Conservation (phyloP, 30 jellyfish, hydroid and myxozoan genomes). For the Hydractinia echinata region DNA sequence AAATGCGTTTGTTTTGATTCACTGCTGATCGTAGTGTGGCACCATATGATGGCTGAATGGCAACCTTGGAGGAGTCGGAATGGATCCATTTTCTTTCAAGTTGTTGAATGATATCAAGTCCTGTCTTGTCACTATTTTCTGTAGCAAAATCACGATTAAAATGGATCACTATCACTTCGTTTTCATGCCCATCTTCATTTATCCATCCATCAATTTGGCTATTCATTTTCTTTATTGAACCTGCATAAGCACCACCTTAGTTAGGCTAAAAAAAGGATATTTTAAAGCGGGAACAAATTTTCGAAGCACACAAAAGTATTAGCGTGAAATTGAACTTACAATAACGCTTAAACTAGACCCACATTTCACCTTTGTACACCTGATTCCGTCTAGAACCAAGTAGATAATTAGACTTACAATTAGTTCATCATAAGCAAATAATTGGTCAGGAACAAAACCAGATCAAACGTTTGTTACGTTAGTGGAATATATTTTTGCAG, state of each 20-base stretch:
- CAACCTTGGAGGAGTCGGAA: background rate
- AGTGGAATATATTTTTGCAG: no score
- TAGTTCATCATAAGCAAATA: no score
- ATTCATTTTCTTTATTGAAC: slow-evolving; percentile 40
- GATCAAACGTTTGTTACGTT: no score
- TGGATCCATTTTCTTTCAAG: background rate
- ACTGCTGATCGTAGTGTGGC: slow-evolving; percentile 38
- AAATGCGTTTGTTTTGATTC: slow-evolving; percentile 45
- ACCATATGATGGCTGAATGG: slow-evolving; percentile 5
- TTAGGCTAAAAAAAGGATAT: no score
- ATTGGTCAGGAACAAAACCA: no score
- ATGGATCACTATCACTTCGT: slow-evolving; percentile 67
- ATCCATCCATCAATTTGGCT: slow-evolving; percentile 66
- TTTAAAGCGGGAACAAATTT: no score
- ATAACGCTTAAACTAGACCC: no score
- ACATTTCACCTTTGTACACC: no score
- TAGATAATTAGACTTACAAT: no score
- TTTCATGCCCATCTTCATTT: slow-evolving; percentile 45
- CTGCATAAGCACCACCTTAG: slow-evolving; percentile 79
- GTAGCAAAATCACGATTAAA: slow-evolving; percentile 59
- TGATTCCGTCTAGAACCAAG: no score
- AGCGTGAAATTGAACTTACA: no score
- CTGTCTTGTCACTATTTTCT: slow-evolving; percentile 21
- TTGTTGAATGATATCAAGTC: slow-evolving; percentile 9
- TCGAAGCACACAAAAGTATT: no score